Evolutionary conservation across 2,888 invertebrate genomes (phyloP).

Genomic region (Aphrophora alni): DNA sequence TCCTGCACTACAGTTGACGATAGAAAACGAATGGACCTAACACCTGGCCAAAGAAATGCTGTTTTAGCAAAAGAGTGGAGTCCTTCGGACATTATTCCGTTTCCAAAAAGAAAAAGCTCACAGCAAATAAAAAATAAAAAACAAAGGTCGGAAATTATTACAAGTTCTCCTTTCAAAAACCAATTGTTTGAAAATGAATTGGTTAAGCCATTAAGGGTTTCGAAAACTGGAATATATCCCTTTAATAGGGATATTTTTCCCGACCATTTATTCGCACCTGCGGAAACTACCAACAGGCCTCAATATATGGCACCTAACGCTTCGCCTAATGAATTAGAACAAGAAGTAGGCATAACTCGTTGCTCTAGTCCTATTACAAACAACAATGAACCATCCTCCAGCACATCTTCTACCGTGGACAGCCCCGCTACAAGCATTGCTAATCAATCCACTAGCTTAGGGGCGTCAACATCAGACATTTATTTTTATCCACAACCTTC

Average conservation of each 20-base stretch:
- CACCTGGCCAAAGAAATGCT: conserved; percentile 15
- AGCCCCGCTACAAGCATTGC: no score
- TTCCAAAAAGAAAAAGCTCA: conserved; percentile 13
- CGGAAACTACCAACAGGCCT: neutral
- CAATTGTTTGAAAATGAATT: neutral
- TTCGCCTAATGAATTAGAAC: neutral
- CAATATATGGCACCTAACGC: neutral
- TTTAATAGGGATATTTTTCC: conserved; percentile 51
- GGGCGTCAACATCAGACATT: no score
- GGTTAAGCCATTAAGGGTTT: conserved; percentile 50
- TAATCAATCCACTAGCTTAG: no score
- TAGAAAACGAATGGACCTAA: neutral
- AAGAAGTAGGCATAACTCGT: no score
- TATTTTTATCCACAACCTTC: no score
- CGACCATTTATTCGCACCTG: conserved; percentile 47
- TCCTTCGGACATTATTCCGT: conserved; percentile 13
- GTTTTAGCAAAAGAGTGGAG: conserved; percentile 13
- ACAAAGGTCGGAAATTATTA: conserved; percentile 19
- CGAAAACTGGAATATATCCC: conserved; percentile 49
- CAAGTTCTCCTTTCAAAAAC: conserved; percentile 20
- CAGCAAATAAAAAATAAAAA: conserved; percentile 16
- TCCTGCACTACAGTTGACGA: neutral
- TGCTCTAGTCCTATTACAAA: no score
- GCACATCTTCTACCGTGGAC: no score
- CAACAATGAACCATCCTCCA: neutral